Evolutionary conservation across 2,888 invertebrate species (phyloP).

Genomic region (Drosophila dives): DNA sequence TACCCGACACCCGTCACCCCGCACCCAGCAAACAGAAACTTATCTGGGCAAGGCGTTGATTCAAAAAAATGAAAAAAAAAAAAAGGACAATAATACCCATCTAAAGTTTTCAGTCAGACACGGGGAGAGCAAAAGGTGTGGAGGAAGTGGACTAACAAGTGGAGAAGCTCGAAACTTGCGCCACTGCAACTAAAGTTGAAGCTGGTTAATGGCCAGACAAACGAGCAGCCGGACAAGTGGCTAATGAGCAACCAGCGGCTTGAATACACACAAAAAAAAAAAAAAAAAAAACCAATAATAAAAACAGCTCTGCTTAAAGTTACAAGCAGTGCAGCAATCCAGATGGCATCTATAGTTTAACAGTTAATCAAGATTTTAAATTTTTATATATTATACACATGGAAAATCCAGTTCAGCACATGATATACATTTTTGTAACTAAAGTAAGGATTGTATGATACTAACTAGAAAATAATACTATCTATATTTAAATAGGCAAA

Average conservation of each 20-base stretch:
- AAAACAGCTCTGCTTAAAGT: conserved; percentile 10
- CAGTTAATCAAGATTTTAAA: not conserved
- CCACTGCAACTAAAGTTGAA: conserved; percentile 51
- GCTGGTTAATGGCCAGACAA: conserved; percentile 71
- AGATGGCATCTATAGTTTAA: not conserved
- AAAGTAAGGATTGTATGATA: not conserved
- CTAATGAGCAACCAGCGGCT: conserved; percentile 62
- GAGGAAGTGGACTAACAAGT: not conserved
- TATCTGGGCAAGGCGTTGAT: conserved; percentile 39
- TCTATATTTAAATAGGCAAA: not conserved
- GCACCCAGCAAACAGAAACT: not conserved
- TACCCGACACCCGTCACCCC: not conserved
- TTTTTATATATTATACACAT: not conserved
- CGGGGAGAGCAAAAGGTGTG: not conserved
- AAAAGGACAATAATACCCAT: conserved; percentile 51
- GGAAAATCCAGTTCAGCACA: not conserved
- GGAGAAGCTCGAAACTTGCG: not conserved
- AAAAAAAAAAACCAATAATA: not conserved
- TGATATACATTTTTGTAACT: not conserved
- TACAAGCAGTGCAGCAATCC: not conserved
- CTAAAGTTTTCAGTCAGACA: conserved; percentile 63
- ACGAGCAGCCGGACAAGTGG: conserved; percentile 61
- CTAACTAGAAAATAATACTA: not conserved
- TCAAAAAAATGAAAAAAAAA: conserved; percentile 49
- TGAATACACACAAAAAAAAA: conserved; percentile 8